phyloP scores from a whole-genome alignment of 2,113 vertebrate species.

The Gallinago paraguaiae region DNA sequence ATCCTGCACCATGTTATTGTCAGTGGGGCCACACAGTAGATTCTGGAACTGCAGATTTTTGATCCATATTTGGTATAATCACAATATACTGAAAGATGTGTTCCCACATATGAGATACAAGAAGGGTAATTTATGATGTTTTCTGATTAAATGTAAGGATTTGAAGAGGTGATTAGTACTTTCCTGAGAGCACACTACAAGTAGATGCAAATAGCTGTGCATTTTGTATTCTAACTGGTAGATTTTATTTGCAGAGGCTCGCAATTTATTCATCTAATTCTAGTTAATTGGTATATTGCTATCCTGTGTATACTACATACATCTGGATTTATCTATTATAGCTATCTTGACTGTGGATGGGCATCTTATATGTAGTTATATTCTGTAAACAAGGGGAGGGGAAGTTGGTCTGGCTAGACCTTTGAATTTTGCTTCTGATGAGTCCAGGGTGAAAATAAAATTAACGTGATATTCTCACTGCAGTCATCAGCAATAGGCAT shows the following conservation, averaged over 20 bases:
- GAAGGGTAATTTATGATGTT: not conserved
- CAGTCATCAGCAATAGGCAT: not conserved
- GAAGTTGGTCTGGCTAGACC: not conserved
- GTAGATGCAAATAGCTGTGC: not conserved
- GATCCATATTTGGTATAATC: not conserved
- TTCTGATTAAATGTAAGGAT: not conserved
- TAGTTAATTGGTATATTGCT: slow-evolving; percentile 16
- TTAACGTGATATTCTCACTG: not conserved
- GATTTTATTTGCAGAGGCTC: not conserved
- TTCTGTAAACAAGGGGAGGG: not conserved
- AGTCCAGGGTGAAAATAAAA: slow-evolving; percentile 12
- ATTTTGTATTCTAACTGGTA: not conserved
- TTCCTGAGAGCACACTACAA: not conserved
- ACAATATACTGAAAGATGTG: not conserved
- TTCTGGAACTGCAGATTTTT: not conserved
- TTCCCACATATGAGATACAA: not conserved
- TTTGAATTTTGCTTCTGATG: not conserved
- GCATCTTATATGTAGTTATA: not conserved
- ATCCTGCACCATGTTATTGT: not conserved
- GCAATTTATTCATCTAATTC: slow-evolving; percentile 19
- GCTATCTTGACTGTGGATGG: not conserved
- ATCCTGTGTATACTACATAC: not conserved
- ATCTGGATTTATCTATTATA: slow-evolving; percentile 1
- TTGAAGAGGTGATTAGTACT: not conserved
- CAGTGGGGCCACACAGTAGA: not conserved